Evolutionary conservation across 2,888 invertebrate species (phyloP).

Genomic region (Bellardia pandia): DNA sequence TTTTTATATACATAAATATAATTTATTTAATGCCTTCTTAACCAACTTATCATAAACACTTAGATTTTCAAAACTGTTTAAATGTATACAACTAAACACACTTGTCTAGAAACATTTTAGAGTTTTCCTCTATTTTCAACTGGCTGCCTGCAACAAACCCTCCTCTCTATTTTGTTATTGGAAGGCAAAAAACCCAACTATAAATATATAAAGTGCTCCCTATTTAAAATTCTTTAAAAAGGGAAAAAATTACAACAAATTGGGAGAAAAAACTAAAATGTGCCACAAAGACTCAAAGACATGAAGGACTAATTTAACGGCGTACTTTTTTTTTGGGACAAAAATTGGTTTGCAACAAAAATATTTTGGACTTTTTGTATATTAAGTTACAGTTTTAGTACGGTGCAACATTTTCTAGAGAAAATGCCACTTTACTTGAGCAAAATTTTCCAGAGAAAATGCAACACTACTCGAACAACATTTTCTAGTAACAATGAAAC

Average conservation of each 20-base stretch:
- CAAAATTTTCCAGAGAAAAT: too few species aligned
- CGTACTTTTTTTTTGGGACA: too few species aligned
- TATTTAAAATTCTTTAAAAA: constrained; percentile 21
- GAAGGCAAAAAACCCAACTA: neutral
- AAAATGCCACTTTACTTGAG: too few species aligned
- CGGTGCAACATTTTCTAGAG: too few species aligned
- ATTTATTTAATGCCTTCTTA: constrained; percentile 59
- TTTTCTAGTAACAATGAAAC: too few species aligned
- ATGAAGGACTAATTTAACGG: neutral
- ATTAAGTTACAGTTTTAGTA: too few species aligned
- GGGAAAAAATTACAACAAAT: constrained; percentile 5
- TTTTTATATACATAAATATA: constrained; percentile 15
- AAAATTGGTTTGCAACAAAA: too few species aligned
- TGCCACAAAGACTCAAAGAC: neutral
- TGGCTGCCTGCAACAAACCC: constrained; percentile 24
- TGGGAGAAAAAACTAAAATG: neutral
- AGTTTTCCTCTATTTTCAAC: neutral
- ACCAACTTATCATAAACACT: constrained; percentile 68
- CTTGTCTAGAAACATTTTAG: constrained; percentile 59
- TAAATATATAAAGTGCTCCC: constrained; percentile 42
- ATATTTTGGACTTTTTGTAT: too few species aligned
- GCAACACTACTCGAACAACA: too few species aligned
- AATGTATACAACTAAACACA: constrained; percentile 47
- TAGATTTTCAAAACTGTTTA: constrained; percentile 46
- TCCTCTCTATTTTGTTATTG: constrained; percentile 21